These are phyloP conservation scores for Eulimnadia texana DNA, from an alignment of 1,140 invertebrate species.

Conservation along the genomic window DNA sequence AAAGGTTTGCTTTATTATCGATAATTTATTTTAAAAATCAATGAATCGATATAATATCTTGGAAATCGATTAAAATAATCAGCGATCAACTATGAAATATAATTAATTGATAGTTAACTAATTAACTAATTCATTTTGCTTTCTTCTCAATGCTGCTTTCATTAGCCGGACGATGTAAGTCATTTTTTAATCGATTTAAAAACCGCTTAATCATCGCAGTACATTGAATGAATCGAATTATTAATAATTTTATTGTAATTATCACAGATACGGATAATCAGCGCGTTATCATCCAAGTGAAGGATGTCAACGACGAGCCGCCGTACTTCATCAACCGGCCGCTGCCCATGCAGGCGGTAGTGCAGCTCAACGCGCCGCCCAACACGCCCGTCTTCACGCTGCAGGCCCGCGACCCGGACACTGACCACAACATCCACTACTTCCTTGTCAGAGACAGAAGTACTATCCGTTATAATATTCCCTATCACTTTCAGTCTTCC, in stretches of 20 bases:
- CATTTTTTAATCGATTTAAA: too few relatives aligned
- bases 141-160: too few relatives aligned
- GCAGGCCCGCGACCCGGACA: conserved; percentile 86
- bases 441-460: conserved; percentile 82
- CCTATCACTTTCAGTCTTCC: background rate
- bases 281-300: conserved; percentile 82
- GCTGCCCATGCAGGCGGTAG: conserved; percentile 88
- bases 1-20: too few relatives aligned
- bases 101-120: too few relatives aligned
- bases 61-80: too few relatives aligned
- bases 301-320: conserved; percentile 89
- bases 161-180: too few relatives aligned
- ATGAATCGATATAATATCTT: too few relatives aligned
- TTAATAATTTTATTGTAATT: conserved; percentile 16
- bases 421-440: conserved; percentile 88
- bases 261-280: conserved; percentile 79
- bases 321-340: conserved; percentile 91
- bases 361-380: conserved; percentile 81
- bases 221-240: too few relatives aligned
- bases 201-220: too few relatives aligned
- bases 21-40: too few relatives aligned
- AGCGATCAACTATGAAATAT: too few relatives aligned
- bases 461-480: conserved; percentile 27
- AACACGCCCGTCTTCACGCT: conserved; percentile 91
- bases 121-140: too few relatives aligned